A percentile compares a stretch with the other conserved stretches of the same genome.
These are phyloP conservation scores for Cheilosia urbana DNA, from an alignment of 2,888 invertebrate species.

Conservation along the genomic window DNA sequence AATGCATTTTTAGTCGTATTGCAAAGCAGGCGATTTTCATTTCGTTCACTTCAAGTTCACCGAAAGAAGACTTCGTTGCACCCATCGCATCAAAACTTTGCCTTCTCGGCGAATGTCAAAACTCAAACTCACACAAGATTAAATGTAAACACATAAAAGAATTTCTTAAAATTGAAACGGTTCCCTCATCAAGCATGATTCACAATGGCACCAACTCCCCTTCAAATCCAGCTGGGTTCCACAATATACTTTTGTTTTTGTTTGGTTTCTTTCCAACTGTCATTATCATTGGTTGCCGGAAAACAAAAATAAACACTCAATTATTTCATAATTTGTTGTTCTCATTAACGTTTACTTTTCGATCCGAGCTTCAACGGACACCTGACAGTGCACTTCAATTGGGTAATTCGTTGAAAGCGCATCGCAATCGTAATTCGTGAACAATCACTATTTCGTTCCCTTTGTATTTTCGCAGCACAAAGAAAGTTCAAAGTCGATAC, in stretches of 20 bases:
- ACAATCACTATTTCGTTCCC: background rate
- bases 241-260: constrained; percentile 1
- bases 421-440: background rate
- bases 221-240: constrained; percentile 23
- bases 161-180: background rate
- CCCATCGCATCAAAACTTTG: too few species aligned
- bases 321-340: background rate
- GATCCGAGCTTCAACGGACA: background rate
- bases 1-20: too few species aligned
- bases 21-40: too few species aligned
- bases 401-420: constrained; percentile 18
- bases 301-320: constrained; percentile 2
- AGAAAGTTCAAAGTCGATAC: constrained; percentile 34
- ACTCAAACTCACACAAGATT: background rate
- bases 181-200: background rate
- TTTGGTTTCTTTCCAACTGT: constrained; percentile 4
- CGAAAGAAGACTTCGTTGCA: too few species aligned
- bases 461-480: constrained; percentile 26
- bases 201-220: background rate
- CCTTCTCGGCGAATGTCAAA: too few species aligned
- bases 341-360: background rate
- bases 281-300: background rate
- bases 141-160: background rate
- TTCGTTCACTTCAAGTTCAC: too few species aligned
- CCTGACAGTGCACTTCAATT: constrained; percentile 29